These are phyloP conservation scores for Epistrophe eligans DNA, from an alignment of 2,888 invertebrate species.

Conservation along the genomic window DNA sequence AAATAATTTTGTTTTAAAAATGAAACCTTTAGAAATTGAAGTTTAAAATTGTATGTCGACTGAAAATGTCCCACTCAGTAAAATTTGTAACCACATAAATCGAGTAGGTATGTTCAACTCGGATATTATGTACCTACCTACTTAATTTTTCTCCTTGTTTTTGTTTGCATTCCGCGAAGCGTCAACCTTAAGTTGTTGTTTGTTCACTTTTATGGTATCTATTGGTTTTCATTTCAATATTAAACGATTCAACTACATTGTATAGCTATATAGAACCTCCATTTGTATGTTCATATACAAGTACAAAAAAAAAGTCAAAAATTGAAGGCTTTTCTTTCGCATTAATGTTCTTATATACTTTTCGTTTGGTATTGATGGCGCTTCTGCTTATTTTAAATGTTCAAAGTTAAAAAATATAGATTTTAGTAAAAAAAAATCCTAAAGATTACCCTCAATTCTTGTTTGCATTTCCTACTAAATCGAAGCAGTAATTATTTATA, in stretches of 20 bases:
- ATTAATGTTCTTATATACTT: background rate
- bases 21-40: too few relatives aligned
- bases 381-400: background rate
- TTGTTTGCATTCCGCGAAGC: slow-evolving; percentile 36
- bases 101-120: background rate
- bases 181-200: slow-evolving; percentile 60
- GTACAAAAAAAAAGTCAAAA: slow-evolving; percentile 4
- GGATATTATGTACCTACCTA: too few relatives aligned
- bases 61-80: too few relatives aligned
- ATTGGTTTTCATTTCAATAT: slow-evolving; percentile 59
- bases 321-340: slow-evolving; percentile 7
- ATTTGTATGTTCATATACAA: background rate
- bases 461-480: background rate
- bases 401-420: slow-evolving; percentile 6
- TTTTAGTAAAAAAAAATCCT: background rate
- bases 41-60: too few relatives aligned
- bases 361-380: slow-evolving; percentile 4
- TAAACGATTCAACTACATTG: slow-evolving; percentile 39
- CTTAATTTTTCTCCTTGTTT: background rate
- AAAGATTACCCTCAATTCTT: slow-evolving; percentile 42
- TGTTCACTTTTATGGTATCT: slow-evolving; percentile 65
- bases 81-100: too few relatives aligned
- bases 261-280: background rate
- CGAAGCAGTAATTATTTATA: background rate
- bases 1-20: too few relatives aligned